These are phyloP conservation scores for Cantharis nigra DNA, from an alignment of 2,888 invertebrate species.

Conservation along the genomic window DNA sequence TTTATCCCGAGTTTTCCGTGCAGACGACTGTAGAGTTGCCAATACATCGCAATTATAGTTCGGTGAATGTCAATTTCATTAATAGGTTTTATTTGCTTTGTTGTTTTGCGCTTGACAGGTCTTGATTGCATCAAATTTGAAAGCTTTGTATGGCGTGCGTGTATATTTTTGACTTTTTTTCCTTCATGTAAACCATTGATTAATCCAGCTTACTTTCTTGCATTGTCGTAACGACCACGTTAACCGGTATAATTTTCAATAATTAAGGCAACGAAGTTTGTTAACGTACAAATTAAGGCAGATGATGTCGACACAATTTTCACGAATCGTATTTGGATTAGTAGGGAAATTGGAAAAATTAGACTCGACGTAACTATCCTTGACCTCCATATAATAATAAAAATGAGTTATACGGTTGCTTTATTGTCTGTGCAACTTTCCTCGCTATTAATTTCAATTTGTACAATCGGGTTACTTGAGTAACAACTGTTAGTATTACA, in stretches of 20 bases:
- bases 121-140: neutral
- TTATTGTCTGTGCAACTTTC: neutral
- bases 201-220: neutral
- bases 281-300: neutral
- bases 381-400: neutral
- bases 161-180: neutral
- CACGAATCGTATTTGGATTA: neutral
- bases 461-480: neutral
- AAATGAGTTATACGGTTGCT: neutral
- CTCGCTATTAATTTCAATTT: slow-evolving; percentile 2
- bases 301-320: neutral
- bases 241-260: neutral
- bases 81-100: neutral
- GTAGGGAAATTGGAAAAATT: neutral
- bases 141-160: neutral
- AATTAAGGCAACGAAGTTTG: neutral
- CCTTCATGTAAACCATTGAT: neutral
- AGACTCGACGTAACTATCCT: neutral
- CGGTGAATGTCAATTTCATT: neutral
- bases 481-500: neutral
- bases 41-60: neutral
- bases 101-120: neutral
- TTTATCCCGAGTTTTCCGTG: neutral
- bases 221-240: neutral
- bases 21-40: neutral